A percentile compares a stretch with the other conserved stretches of the same genome.
Conservation (phyloP, 2,113 vertebrate genomes). For the Ascaphus truei region DNA sequence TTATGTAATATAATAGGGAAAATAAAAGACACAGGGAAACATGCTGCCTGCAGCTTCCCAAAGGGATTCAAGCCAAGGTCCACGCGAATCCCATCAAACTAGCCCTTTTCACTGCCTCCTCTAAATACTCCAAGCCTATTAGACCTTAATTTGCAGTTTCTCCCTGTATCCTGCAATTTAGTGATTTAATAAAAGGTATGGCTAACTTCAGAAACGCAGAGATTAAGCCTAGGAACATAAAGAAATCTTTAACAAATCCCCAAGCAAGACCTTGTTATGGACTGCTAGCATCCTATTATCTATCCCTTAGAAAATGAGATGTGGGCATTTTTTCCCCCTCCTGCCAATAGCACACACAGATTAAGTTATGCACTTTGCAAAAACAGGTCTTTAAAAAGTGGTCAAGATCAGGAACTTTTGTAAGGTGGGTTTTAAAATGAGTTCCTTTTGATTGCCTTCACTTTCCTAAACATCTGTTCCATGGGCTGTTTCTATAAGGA, state of each 20-base stretch:
- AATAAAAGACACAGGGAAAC: background rate
- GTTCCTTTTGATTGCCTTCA: too few species aligned
- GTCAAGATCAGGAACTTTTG: too few species aligned
- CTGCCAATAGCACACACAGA: background rate
- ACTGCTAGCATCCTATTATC: conserved; percentile 8
- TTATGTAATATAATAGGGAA: background rate
- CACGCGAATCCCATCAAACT: conserved; percentile 6
- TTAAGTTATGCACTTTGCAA: background rate
- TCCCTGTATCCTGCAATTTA: conserved; percentile 26
- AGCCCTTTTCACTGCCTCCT: background rate
- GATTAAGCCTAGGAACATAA: conserved; percentile 27
- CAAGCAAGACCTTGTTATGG: conserved; percentile 29
- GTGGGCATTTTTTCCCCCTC: background rate
- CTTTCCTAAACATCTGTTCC: too few species aligned
- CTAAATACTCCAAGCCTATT: background rate
- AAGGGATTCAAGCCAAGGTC: background rate
- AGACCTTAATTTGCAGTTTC: conserved; percentile 9
- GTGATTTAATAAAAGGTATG: conserved; percentile 22
- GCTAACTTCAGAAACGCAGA: conserved; percentile 24
- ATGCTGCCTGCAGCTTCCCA: background rate
- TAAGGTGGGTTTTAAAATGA: too few species aligned
- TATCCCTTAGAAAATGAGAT: background rate
- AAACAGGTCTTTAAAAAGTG: background rate
- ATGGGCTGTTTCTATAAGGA: too few species aligned
- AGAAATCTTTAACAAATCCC: conserved; percentile 32